A percentile compares a stretch with the other conserved stretches of the same genome.
phyloP scores from a whole-genome alignment of 35 echinoderm and acorn worm genomes.

The Ophioderma brevispina region DNA sequence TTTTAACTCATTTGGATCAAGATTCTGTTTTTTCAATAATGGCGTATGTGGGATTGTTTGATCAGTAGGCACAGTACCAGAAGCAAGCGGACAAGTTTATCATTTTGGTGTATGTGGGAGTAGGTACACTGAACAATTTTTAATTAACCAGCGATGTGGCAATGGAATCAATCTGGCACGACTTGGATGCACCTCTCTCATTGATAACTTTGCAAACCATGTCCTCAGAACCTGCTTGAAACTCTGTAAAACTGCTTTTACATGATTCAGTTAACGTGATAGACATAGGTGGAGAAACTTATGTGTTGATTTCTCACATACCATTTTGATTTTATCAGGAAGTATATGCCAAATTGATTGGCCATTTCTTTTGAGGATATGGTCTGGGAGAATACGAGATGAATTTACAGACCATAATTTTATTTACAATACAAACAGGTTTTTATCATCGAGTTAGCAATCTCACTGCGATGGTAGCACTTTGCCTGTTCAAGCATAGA shows the following conservation, averaged over 20 bases:
- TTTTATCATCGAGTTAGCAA: slow-evolving; percentile 27
- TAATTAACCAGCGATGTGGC: slow-evolving; percentile 48
- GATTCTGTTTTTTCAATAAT: slow-evolving; percentile 35
- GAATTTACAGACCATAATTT: neutral
- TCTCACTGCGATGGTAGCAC: slow-evolving; percentile 35
- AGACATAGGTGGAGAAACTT: neutral
- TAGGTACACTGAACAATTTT: slow-evolving; percentile 27
- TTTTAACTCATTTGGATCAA: slow-evolving; percentile 44
- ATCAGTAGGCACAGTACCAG: slow-evolving; percentile 35
- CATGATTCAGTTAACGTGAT: neutral
- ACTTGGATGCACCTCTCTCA: slow-evolving; percentile 40
- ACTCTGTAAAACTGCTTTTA: slow-evolving; percentile 7
- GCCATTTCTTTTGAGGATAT: slow-evolving; percentile 18
- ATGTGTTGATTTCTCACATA: neutral
- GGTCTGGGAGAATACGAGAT: slow-evolving; percentile 11
- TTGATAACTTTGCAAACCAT: slow-evolving; percentile 12
- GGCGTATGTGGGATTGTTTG: slow-evolving; percentile 25
- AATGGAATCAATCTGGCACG: slow-evolving; percentile 42
- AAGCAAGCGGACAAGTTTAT: slow-evolving; percentile 40
- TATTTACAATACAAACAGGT: slow-evolving; percentile 13
- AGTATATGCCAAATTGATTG: slow-evolving; percentile 49
- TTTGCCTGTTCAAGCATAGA: slow-evolving; percentile 12
- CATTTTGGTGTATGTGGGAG: slow-evolving; percentile 34
- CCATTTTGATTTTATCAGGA: slow-evolving; percentile 24
- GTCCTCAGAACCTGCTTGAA: slow-evolving; percentile 21